A percentile compares a stretch with the other conserved stretches of the same genome.
These are phyloP conservation scores for Drosophila ananassae DNA, from an alignment of 1,140 invertebrate genomes.

Conservation along the genomic window DNA sequence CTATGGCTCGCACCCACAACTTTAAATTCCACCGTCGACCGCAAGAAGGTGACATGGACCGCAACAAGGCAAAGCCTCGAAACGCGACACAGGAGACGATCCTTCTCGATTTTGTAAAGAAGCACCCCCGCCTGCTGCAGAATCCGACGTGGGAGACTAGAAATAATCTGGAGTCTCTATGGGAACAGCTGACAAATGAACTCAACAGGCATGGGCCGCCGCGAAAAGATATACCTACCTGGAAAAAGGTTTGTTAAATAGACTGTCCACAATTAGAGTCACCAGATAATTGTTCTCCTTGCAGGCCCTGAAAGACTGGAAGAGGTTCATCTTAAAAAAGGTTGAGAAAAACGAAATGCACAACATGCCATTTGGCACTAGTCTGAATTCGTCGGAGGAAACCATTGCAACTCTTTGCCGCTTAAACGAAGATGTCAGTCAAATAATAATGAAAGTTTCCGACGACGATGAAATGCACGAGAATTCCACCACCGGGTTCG, in stretches of 20 bases:
- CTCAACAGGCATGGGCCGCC: conserved; percentile 56
- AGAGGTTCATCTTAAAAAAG: conserved; percentile 67
- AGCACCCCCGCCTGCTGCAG: conserved; percentile 58
- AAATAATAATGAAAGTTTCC: conserved; percentile 64
- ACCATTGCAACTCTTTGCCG: conserved; percentile 66
- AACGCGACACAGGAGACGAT: conserved; percentile 59
- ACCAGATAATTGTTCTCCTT: no score
- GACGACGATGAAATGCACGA: conserved; percentile 69
- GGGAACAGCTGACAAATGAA: conserved; percentile 60
- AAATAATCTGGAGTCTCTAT: conserved; percentile 43
- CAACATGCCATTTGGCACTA: conserved; percentile 60
- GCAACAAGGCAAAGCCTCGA: conserved; percentile 59
- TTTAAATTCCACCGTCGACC: conserved; percentile 42
- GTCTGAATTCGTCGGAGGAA: conserved; percentile 63
- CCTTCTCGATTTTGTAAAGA: conserved; percentile 64
- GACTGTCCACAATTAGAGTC: background rate
- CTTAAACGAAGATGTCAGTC: conserved; percentile 63
- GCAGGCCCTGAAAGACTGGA: conserved; percentile 72
- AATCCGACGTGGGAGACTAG: conserved; percentile 67
- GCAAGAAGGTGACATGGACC: conserved; percentile 18
- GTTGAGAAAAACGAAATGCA: conserved; percentile 71
- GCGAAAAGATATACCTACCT: conserved; percentile 62
- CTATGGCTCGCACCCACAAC: conserved; percentile 33
- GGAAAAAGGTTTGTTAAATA: conserved; percentile 55
- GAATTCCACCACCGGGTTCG: conserved; percentile 48